phyloP scores from a whole-genome alignment of 2,797 vertebrate genomes.

The Esox lucius region DNA sequence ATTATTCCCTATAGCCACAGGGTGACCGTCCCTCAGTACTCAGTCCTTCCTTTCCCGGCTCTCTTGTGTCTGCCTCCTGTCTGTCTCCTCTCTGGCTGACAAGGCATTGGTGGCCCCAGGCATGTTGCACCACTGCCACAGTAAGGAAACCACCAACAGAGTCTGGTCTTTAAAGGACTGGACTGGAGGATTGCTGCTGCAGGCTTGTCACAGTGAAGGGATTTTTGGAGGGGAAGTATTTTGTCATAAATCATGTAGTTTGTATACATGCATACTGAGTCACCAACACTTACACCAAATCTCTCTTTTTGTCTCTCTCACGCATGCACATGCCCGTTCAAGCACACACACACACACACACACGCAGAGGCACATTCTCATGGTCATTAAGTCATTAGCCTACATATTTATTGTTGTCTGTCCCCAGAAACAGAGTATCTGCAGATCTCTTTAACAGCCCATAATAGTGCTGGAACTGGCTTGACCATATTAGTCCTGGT shows the following conservation, averaged over 20 bases:
- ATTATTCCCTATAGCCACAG: not conserved
- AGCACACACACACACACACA: slow-evolving; percentile 11
- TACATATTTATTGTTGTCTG: slow-evolving; percentile 70
- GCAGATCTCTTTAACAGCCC: slow-evolving; percentile 11
- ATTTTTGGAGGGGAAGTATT: not conserved
- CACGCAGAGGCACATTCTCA: slow-evolving; percentile 62
- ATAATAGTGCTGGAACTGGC: not conserved
- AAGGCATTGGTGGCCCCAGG: slow-evolving; percentile 5
- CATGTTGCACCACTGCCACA: not conserved
- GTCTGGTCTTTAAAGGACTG: not conserved
- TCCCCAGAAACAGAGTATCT: slow-evolving; percentile 48
- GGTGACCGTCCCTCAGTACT: not conserved
- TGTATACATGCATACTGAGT: slow-evolving; percentile 3
- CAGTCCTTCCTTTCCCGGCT: slow-evolving; percentile 2
- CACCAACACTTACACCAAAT: slow-evolving; percentile 17
- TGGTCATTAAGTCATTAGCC: slow-evolving; percentile 70
- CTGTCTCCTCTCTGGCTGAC: not conserved
- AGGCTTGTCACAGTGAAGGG: not conserved
- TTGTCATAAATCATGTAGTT: not conserved
- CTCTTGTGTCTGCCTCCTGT: not conserved
- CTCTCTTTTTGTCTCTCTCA: too few species aligned
- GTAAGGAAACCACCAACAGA: not conserved
- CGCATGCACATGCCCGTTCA: slow-evolving; percentile 10
- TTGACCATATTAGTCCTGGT: slow-evolving; percentile 59
- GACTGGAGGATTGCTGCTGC: not conserved